Evolutionary conservation across 2,113 vertebrate species (phyloP), one percentile per base, ranked within the genome.

Genomic region (Mungos mungo): DNA sequence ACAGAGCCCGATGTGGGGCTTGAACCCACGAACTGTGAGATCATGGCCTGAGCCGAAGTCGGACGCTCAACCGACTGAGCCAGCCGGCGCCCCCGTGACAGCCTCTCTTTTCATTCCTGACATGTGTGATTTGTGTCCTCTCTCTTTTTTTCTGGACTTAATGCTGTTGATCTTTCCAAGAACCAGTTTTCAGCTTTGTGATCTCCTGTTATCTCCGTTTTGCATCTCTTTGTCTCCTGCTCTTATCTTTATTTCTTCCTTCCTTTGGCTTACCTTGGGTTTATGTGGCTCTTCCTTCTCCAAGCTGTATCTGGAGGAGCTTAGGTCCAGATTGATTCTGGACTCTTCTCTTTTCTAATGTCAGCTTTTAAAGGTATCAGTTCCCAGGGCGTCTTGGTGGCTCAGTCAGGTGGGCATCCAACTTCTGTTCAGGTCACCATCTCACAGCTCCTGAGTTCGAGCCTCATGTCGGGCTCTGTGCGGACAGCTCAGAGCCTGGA

Each of bases 21-120:
- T 2, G 21, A 60, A 60, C 57, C 6, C 21, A 23, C 7, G 1
- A 21, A 60, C 0, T 7, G 7, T 3, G 57, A 23, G 57, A 60
- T 23, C 57, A 9, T 60, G 54, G 19, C 16, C 54, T 19, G 19
- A 60, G 21, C 2, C 2, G 7, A 60, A 60, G 57, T 60, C 7
- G 2, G 54, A 18, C 0, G 18, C 54, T 21, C 7, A 19, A 19
- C 54, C 54, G 6, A 60, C 57, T 9, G 21, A 60, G 57, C 54
- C 54, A 7, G 18, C 54, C 54, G 19, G 54, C 1, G 4, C 19
- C 57, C 57, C 57, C 19, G 18, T 57, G 54, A 57, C 19, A 54
- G 52, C 16, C 11, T 15, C 52, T 54, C 52, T 54, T 54, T 54
- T 54, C 72, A 29, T 1, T 52, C 23, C 50, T 33, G 33, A 8